These are phyloP conservation scores for Heliconius hermathena DNA, from an alignment of 1,140 invertebrate species.

Conservation along the genomic window DNA sequence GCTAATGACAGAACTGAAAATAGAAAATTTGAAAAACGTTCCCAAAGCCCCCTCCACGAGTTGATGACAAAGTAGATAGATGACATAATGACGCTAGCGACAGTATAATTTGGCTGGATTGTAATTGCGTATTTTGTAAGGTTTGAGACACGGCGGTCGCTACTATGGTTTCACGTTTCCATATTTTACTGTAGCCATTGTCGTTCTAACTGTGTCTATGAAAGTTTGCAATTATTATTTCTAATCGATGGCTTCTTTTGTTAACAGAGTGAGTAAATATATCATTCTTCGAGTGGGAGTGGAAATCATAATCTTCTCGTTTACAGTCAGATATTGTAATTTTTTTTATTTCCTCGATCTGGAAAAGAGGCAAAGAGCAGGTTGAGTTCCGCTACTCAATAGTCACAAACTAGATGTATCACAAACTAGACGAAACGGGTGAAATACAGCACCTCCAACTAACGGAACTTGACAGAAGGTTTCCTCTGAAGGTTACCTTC, in stretches of 20 bases:
- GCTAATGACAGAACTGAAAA: neutral
- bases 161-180: neutral
- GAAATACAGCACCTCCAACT: neutral
- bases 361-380: no score
- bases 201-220: neutral
- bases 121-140: constrained; percentile 25
- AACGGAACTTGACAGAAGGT: no score
- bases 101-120: constrained; percentile 26
- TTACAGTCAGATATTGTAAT: neutral
- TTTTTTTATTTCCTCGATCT: no score
- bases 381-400: no score
- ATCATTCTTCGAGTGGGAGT: neutral
- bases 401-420: no score
- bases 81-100: constrained; percentile 23
- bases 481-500: no score
- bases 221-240: neutral
- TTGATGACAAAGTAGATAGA: constrained; percentile 24
- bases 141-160: constrained; percentile 15
- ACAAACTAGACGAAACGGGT: no score
- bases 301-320: neutral
- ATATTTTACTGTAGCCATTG: neutral
- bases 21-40: neutral
- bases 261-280: neutral
- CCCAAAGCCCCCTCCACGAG: neutral
- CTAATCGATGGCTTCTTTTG: no score